A percentile compares a stretch with the other conserved stretches of the same genome.
phyloP scores from a whole-genome alignment of 2,113 vertebrate species.

The Dasyprocta punctata region DNA sequence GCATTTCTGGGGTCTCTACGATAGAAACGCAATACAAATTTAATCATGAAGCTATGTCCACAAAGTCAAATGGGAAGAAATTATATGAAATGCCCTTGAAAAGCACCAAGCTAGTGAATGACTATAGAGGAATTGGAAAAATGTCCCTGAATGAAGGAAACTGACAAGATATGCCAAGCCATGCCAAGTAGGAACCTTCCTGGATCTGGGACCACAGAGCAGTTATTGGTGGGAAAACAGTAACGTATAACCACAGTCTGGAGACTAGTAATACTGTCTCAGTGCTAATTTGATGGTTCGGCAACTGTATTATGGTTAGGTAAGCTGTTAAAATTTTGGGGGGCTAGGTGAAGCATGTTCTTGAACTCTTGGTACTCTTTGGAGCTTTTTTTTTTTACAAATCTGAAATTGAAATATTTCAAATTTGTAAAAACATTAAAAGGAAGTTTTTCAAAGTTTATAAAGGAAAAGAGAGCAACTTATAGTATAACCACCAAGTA shows the following conservation, averaged over 20 bases:
- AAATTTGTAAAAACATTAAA: neutral
- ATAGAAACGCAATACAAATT: neutral
- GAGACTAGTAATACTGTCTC: rapidly evolving
- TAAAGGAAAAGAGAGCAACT: constrained; percentile 14
- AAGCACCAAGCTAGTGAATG: neutral
- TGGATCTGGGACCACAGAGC: neutral
- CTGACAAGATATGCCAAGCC: neutral
- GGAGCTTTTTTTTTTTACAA: neutral
- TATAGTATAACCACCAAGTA: neutral
- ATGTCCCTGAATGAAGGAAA: neutral
- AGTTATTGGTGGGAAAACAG: rapidly evolving
- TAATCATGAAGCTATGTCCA: neutral
- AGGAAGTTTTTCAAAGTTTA: neutral
- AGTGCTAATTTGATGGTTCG: neutral
- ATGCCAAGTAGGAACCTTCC: neutral
- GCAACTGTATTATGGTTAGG: rapidly evolving
- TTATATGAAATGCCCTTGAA: neutral
- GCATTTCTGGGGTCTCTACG: neutral
- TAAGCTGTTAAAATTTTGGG: neutral
- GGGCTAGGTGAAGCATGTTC: neutral
- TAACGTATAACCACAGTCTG: neutral
- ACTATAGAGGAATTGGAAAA: neutral
- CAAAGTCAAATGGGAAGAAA: neutral
- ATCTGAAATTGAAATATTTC: constrained; percentile 11
- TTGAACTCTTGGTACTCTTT: neutral